These are phyloP conservation scores for Epistrophe grossulariae DNA, from an alignment of 2,888 invertebrate genomes.

Conservation along the genomic window DNA sequence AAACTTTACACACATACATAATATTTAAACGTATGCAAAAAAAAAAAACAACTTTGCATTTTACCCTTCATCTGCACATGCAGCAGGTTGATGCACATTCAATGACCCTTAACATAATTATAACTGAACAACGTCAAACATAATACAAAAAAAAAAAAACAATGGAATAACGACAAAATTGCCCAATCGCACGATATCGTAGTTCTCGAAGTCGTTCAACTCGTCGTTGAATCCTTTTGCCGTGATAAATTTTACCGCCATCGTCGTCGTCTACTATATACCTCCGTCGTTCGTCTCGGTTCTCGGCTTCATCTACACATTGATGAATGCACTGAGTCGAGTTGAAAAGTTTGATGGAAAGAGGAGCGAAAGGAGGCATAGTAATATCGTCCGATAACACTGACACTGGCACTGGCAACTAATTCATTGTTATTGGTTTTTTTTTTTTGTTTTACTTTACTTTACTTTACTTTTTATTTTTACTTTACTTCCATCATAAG, in stretches of 20 bases:
- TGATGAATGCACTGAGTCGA: constrained; percentile 41
- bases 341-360: neutral
- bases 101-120: constrained; percentile 69
- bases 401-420: constrained; percentile 35
- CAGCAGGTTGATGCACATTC: constrained; percentile 35
- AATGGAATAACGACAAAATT: constrained; percentile 53
- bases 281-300: neutral
- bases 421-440: constrained; percentile 42
- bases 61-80: neutral
- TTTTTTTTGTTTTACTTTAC: neutral
- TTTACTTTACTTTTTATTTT: neutral
- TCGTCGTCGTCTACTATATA: neutral
- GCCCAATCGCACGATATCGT: constrained; percentile 64
- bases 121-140: constrained; percentile 28
- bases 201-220: constrained; percentile 37
- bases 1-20: neutral
- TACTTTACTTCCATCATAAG: neutral
- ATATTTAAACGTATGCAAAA: no score
- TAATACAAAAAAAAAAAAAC: neutral
- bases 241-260: constrained; percentile 41
- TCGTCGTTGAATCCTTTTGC: constrained; percentile 41
- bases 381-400: constrained; percentile 30
- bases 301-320: neutral
- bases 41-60: neutral
- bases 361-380: neutral